Evolutionary conservation across 2,113 vertebrate genomes (phyloP), one percentile per base, ranked within the genome.

Genomic region (Xiphorhynchus elegans): DNA sequence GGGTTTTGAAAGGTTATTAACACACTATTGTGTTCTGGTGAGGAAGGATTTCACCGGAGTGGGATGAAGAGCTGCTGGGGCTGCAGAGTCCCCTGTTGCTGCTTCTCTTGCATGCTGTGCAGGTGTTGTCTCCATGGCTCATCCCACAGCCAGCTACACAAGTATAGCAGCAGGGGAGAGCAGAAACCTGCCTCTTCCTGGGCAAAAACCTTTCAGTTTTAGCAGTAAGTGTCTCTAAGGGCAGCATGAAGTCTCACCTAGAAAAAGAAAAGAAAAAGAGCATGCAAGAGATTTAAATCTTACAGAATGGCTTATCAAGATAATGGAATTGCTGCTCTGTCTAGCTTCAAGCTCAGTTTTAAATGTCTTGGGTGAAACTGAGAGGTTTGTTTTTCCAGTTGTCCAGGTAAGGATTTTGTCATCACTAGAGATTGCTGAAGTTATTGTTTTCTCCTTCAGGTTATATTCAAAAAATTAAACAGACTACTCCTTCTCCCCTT

Each of bases 381-480:
- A 85, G 13, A 8, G 3, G 33, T 85, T 93, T 90, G 47, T 49
- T 95, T 90, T 85, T 87, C 58, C 67, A 46, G 37, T 72, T 90
- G 70, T 78, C 62, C 90, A 69, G 40, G 79, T 85, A 73, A 89
- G 56, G 76, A 68, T 19, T 87, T 73, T 69, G 40, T 49, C 74
- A 53, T 82, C 53, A 29, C 46, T 62, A 53, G 53, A 89, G 70
- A 84, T n/a, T 78, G 77, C 35, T 58, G 40, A 84, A 92, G 79
- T 84, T 60, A 91, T 13, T 79, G 47, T 70, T 93, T 87, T 76
- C 58, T 82, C 91, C 87, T 93, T 82, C 82, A 87, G 84, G 81
- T 82, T 58, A 85, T 87, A 79, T 37, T 95, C 28, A 55, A 96
- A 95, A 96, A 95, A 60, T 82, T 94, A 92, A 95, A 89, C 56